Conservation (phyloP, 2,113 vertebrate species). For the Petaurus breviceps region DNA sequence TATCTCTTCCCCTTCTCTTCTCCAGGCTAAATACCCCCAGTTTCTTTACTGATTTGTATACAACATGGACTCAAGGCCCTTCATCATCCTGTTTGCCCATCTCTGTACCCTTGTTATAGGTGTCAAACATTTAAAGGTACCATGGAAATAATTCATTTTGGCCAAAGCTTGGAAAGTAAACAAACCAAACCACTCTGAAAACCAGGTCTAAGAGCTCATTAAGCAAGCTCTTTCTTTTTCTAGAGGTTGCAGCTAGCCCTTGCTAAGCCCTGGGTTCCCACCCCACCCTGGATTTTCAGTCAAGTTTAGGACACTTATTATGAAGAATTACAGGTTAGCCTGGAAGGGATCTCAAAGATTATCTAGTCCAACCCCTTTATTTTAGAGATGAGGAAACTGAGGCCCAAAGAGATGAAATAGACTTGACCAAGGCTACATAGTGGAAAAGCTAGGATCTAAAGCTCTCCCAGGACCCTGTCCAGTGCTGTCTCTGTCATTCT, state of each 20-base stretch:
- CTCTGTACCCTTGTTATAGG: neutral
- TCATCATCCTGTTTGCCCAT: neutral
- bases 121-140: neutral
- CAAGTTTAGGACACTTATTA: neutral
- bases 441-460: neutral
- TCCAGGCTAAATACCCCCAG: neutral
- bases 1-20: neutral
- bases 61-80: neutral
- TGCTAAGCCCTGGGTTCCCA: neutral
- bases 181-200: neutral
- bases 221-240: neutral
- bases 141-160: neutral
- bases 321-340: neutral
- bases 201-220: neutral
- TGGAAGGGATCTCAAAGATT: neutral
- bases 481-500: neutral
- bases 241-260: neutral
- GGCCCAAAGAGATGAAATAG: neutral
- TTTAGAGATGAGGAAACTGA: neutral
- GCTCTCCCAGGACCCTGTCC: neutral
- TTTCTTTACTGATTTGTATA: neutral
- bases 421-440: neutral
- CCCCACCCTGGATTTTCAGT: neutral
- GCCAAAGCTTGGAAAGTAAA: neutral
- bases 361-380: neutral